These are phyloP conservation scores for Dryocosmus kuriphilus DNA, from an alignment of 2,888 invertebrate species.

Conservation along the genomic window DNA sequence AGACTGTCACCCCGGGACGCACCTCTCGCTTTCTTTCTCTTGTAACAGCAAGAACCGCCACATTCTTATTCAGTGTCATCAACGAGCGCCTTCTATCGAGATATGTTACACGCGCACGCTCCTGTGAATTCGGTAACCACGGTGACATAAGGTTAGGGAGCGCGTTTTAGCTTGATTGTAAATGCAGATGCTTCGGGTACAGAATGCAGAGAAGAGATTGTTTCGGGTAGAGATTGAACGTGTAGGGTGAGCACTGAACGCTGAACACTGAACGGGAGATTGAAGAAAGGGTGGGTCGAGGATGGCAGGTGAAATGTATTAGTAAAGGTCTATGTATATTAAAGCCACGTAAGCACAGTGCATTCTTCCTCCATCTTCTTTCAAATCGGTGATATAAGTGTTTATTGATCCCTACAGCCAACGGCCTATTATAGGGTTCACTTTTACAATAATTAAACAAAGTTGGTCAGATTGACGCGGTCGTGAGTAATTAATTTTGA, in stretches of 20 bases:
- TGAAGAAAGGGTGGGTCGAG: constrained; percentile 26
- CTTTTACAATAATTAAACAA: too few relatives aligned
- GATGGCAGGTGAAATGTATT: constrained; percentile 13
- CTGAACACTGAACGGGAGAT: background rate
- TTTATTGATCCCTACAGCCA: too few relatives aligned
- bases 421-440: too few relatives aligned
- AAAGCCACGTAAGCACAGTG: background rate
- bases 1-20: constrained; percentile 67
- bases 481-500: too few relatives aligned
- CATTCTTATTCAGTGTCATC: constrained; percentile 44
- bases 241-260: constrained; percentile 1
- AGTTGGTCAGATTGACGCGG: too few relatives aligned
- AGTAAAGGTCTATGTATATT: constrained; percentile 19
- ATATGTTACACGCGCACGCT: background rate
- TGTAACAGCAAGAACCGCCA: constrained; percentile 43
- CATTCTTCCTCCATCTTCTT: constrained; percentile 19
- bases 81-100: constrained; percentile 27
- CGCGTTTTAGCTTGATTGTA: constrained; percentile 40
- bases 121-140: constrained; percentile 32
- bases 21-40: constrained; percentile 39
- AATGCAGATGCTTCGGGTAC: constrained; percentile 37
- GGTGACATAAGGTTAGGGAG: constrained; percentile 32
- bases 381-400: background rate
- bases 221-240: constrained; percentile 37
- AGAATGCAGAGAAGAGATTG: constrained; percentile 34